These are phyloP conservation scores for Tachina lurida DNA, from an alignment of 2,888 invertebrate species.

Conservation along the genomic window DNA sequence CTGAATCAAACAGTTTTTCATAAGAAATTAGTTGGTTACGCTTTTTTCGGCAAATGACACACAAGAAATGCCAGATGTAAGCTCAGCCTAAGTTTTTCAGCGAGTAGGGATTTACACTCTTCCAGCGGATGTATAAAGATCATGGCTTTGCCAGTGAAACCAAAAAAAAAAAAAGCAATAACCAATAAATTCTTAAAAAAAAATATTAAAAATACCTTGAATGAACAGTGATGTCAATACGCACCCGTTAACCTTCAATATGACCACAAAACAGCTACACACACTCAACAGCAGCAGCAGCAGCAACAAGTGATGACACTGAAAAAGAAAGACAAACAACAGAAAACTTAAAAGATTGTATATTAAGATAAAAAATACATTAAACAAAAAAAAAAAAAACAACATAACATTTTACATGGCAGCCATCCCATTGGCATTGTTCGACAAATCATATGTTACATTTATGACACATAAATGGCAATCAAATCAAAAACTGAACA, in stretches of 20 bases:
- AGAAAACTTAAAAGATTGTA: slow-evolving; percentile 58
- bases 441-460: slow-evolving; percentile 61
- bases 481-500: slow-evolving; percentile 62
- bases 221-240: slow-evolving; percentile 54
- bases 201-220: slow-evolving; percentile 46
- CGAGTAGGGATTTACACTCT: too few relatives aligned
- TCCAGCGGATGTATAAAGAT: too few relatives aligned
- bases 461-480: slow-evolving; percentile 72
- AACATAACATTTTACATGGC: slow-evolving; percentile 15
- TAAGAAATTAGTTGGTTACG: too few relatives aligned
- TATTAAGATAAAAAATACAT: slow-evolving; percentile 46
- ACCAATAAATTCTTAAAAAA: background rate
- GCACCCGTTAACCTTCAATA: slow-evolving; percentile 53
- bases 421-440: slow-evolving; percentile 34
- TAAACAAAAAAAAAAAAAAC: slow-evolving; percentile 9
- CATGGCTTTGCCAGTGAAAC: too few relatives aligned
- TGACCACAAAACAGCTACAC: slow-evolving; percentile 50
- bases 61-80: too few relatives aligned
- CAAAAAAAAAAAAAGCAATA: too few relatives aligned
- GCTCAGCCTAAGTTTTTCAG: too few relatives aligned
- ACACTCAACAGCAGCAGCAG: slow-evolving; percentile 27
- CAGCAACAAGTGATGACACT: slow-evolving; percentile 61
- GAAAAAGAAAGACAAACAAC: slow-evolving; percentile 50
- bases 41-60: too few relatives aligned
- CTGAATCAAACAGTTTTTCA: too few relatives aligned